These are phyloP conservation scores for Leucopsar rothschildi DNA, from an alignment of 2,113 vertebrate genomes.

Conservation along the genomic window DNA sequence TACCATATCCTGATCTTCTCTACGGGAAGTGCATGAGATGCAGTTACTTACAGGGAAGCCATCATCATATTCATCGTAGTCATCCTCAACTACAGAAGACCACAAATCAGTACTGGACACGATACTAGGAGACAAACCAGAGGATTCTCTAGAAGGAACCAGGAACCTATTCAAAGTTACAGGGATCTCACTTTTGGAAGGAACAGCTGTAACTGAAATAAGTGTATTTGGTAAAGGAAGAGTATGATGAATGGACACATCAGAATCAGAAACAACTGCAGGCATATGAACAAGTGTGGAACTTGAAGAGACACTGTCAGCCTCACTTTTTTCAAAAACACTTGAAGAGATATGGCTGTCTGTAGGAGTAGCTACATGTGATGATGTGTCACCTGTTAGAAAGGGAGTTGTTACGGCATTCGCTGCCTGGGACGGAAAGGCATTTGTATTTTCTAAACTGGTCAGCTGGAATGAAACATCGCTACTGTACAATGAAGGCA, in stretches of 20 bases:
- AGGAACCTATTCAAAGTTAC: constrained; percentile 58
- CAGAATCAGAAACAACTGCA: constrained; percentile 54
- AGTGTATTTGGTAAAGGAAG: constrained; percentile 59
- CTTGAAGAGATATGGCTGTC: constrained; percentile 12
- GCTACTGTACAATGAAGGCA: constrained; percentile 51
- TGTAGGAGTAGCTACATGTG: constrained; percentile 43
- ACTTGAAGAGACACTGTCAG: constrained; percentile 43
- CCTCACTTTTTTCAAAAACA: constrained; percentile 52
- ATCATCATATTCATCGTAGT: constrained; percentile 70
- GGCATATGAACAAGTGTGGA: constrained; percentile 48
- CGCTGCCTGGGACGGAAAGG: neutral
- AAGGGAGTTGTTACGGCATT: constrained; percentile 54
- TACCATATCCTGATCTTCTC: constrained; percentile 76
- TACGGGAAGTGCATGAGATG: constrained; percentile 79
- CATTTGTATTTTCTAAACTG: constrained; percentile 56
- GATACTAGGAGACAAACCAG: constrained; percentile 61
- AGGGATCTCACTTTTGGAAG: constrained; percentile 59
- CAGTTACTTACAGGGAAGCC: constrained; percentile 73
- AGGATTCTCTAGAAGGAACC: constrained; percentile 65
- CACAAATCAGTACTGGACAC: constrained; percentile 55
- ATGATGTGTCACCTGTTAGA: constrained; percentile 33
- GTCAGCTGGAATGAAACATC: constrained; percentile 58
- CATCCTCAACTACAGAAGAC: constrained; percentile 66
- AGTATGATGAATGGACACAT: constrained; percentile 28
- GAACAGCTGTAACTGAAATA: constrained; percentile 75